A percentile compares a stretch with the other conserved stretches of the same genome.
Conservation (phyloP, 2,888 invertebrate species). For the Girardia tigrina region DNA sequence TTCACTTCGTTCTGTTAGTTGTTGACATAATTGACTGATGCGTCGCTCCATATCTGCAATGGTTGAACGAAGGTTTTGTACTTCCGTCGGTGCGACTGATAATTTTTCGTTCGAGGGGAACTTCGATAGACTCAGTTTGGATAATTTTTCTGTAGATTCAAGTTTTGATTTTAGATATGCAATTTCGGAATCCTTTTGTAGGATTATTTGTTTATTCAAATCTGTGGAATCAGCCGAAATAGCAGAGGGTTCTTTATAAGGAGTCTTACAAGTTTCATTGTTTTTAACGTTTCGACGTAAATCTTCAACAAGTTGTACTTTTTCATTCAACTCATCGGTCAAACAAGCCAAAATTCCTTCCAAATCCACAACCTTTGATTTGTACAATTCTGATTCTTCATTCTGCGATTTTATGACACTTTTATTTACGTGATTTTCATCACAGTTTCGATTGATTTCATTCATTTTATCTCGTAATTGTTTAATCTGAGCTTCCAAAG, state of each 20-base stretch:
- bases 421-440: background rate
- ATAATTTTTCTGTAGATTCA: background rate
- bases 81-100: background rate
- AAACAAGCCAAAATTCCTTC: conserved; percentile 13
- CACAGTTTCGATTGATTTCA: background rate
- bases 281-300: background rate
- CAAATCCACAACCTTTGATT: background rate
- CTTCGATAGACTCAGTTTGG: background rate
- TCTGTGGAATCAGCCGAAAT: background rate
- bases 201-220: background rate
- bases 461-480: background rate
- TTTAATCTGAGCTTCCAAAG: background rate
- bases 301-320: background rate
- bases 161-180: background rate
- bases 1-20: background rate
- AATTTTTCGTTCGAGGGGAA: background rate
- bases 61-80: background rate
- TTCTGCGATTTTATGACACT: background rate
- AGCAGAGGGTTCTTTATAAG: background rate
- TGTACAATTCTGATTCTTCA: background rate
- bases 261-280: background rate
- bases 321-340: conserved; percentile 11
- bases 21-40: background rate
- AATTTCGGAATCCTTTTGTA: conserved; percentile 1
- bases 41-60: background rate